These are phyloP conservation scores for Rhodeus uyekii DNA, from an alignment of 2,797 vertebrate genomes.

Conservation along the genomic window DNA sequence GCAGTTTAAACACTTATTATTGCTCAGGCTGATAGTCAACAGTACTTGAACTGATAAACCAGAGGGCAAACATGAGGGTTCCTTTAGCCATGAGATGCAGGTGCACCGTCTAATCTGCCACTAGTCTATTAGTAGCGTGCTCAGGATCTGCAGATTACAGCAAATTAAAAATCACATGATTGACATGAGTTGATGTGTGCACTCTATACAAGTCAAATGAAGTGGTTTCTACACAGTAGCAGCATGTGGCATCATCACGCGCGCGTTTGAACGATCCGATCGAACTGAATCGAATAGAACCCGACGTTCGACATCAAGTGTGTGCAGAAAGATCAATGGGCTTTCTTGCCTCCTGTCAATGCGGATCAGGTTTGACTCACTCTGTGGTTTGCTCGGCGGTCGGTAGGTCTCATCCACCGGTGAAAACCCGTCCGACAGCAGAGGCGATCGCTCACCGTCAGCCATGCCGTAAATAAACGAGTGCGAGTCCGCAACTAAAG, in stretches of 20 bases:
- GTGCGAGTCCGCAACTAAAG: not conserved
- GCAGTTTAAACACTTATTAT: not conserved
- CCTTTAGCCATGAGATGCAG: not conserved
- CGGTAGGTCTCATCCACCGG: conserved; percentile 65
- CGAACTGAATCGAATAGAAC: not conserved
- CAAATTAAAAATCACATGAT: not conserved
- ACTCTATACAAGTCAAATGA: not conserved
- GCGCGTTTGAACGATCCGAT: not conserved
- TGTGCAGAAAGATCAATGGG: too few species aligned
- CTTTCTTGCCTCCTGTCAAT: too few species aligned
- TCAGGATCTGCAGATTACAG: not conserved
- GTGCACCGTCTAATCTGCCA: not conserved
- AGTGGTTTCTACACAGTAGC: not conserved
- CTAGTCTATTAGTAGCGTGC: not conserved
- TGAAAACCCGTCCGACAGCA: conserved; percentile 81
- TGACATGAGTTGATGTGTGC: not conserved
- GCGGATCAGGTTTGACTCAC: conserved; percentile 62
- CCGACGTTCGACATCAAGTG: too few species aligned
- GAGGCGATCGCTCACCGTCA: conserved; percentile 86
- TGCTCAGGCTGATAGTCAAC: not conserved
- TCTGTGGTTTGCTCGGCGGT: conserved; percentile 70
- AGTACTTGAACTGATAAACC: not conserved
- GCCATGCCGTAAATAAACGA: conserved; percentile 69
- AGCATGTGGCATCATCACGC: not conserved
- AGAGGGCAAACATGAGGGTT: not conserved